Evolutionary conservation across 2,888 invertebrate genomes (phyloP).

Genomic region (Clunio marinus): DNA sequence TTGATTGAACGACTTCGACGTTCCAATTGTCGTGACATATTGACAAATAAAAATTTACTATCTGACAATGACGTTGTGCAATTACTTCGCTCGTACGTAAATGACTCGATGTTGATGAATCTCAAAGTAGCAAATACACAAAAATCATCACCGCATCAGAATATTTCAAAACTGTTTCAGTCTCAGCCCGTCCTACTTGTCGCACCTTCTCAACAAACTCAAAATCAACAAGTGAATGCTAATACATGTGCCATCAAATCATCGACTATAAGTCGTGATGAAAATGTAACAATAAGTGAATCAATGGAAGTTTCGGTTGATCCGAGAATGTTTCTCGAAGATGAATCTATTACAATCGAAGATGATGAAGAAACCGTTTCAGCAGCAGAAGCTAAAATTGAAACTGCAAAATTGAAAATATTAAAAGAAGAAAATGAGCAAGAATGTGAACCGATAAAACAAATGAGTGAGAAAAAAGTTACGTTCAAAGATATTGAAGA

Average conservation of each 20-base stretch:
- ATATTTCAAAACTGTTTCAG: constrained; percentile 16
- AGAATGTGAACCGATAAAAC: constrained; percentile 40
- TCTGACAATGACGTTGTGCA: constrained; percentile 33
- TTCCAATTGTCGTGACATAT: constrained; percentile 28
- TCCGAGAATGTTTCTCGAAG: constrained; percentile 63
- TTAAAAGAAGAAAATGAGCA: constrained; percentile 38
- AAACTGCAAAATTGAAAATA: constrained; percentile 36
- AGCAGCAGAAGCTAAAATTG: constrained; percentile 34
- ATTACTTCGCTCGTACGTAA: constrained; percentile 16
- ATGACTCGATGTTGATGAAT: constrained; percentile 17
- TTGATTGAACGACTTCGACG: constrained; percentile 23
- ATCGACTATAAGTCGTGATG: constrained; percentile 41
- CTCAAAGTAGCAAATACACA: not conserved
- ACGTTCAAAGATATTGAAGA: constrained; percentile 9
- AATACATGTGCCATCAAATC: constrained; percentile 8
- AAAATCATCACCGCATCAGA: not conserved
- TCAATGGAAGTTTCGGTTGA: constrained; percentile 67
- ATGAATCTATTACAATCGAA: constrained; percentile 45
- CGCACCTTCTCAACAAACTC: not conserved
- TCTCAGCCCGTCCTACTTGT: not conserved
- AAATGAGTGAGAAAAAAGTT: constrained; percentile 41
- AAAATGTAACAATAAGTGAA: constrained; percentile 47
- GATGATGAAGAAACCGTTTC: constrained; percentile 43
- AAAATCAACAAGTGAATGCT: not conserved
- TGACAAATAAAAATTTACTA: constrained; percentile 32